phyloP scores from a whole-genome alignment of 2,113 vertebrate species.

The Dipodomys ordii region DNA sequence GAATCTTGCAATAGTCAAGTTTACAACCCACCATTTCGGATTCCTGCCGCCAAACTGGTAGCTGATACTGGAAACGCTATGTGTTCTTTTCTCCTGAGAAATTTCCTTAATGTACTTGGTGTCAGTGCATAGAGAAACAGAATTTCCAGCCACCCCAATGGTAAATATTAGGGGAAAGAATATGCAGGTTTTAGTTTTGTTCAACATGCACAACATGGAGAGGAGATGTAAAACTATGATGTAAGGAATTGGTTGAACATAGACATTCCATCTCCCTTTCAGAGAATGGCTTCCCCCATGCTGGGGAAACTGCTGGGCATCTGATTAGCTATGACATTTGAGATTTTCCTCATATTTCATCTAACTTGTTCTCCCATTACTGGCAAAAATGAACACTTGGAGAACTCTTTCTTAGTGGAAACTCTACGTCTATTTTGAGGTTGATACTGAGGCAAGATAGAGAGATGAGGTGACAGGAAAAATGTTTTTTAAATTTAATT shows the following conservation, averaged over 20 bases:
- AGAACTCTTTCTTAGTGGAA: neutral
- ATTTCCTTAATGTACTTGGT: slow-evolving; percentile 6
- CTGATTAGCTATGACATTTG: neutral
- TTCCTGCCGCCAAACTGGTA: neutral
- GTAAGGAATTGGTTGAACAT: neutral
- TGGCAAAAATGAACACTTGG: neutral
- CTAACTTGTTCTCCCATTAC: neutral
- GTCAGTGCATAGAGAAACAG: neutral
- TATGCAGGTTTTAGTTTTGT: neutral
- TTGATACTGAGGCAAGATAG: neutral
- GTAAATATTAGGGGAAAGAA: neutral
- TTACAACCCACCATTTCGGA: neutral
- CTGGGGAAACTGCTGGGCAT: neutral
- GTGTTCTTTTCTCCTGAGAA: neutral
- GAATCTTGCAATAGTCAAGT: neutral
- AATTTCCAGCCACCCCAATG: neutral
- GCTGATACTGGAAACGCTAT: neutral
- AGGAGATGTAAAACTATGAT: neutral
- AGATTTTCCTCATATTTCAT: neutral
- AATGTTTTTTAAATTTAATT: too few relatives aligned
- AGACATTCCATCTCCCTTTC: neutral
- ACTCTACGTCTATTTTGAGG: neutral
- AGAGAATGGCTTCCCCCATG: neutral
- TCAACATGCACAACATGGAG: neutral
- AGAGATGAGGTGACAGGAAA: too few relatives aligned